Evolutionary conservation across 2,797 vertebrate genomes (phyloP).

Genomic region (Amblyopsis hoosieri): DNA sequence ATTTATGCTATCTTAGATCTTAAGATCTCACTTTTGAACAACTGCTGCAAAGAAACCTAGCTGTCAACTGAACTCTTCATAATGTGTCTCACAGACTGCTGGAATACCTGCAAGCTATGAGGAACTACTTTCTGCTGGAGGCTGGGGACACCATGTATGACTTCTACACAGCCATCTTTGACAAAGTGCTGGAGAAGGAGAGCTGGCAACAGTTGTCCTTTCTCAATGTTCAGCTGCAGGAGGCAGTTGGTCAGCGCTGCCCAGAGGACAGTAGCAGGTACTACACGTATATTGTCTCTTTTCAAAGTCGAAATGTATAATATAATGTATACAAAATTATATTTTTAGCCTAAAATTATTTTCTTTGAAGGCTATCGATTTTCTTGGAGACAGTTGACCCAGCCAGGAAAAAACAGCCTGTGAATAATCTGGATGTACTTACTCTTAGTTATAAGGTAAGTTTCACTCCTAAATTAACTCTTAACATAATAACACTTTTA

Average conservation of each 20-base stretch:
- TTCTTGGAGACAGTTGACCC: conserved; percentile 89
- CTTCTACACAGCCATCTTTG: conserved; percentile 98
- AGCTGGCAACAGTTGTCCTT: conserved; percentile 94
- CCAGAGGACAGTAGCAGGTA: conserved; percentile 94
- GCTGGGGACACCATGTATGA: conserved; percentile 99
- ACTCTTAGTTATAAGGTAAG: conserved; percentile 93
- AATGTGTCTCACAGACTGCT: conserved; percentile 77
- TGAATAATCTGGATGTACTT: conserved; percentile 93
- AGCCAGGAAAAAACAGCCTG: conserved; percentile 92
- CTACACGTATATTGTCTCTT: conserved; percentile 9
- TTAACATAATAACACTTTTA: not conserved
- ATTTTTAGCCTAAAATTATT: not conserved
- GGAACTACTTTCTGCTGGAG: conserved; percentile 97
- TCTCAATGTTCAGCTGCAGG: conserved; percentile 92
- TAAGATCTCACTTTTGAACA: too few species aligned
- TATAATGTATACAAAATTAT: not conserved
- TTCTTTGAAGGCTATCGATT: conserved; percentile 84
- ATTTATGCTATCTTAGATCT: too few species aligned
- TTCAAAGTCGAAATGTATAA: not conserved
- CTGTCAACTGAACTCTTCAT: too few species aligned
- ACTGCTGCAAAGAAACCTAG: too few species aligned
- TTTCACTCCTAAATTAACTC: not conserved
- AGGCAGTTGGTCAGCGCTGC: conserved; percentile 92
- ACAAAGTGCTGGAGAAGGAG: conserved; percentile 95
- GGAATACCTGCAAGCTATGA: conserved; percentile 97